Evolutionary conservation across 2,113 vertebrate genomes (phyloP).

Genomic region (Mormyrus lacerda): DNA sequence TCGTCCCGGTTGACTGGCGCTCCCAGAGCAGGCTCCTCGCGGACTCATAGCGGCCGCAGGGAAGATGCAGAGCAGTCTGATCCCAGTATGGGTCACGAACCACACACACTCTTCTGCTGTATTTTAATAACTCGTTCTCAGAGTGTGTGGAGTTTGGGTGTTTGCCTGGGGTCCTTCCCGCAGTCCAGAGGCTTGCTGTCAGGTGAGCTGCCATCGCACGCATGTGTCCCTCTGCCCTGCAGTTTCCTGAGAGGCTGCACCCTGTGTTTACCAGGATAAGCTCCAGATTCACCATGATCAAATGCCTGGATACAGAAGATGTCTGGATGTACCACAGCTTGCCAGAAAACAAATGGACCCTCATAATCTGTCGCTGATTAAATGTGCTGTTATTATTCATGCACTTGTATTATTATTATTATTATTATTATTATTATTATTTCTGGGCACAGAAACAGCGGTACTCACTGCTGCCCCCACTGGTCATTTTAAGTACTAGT

Average conservation of each 20-base stretch:
- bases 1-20: constrained; percentile 33
- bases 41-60: not conserved
- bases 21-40: not conserved
- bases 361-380: not conserved
- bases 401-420: not conserved
- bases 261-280: not conserved
- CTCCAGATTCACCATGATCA: not conserved
- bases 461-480: not conserved
- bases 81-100: not conserved
- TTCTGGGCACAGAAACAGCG: not conserved
- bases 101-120: not conserved
- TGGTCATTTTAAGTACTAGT: not conserved
- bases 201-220: not conserved
- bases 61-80: not conserved
- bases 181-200: not conserved
- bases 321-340: not conserved
- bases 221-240: not conserved
- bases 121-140: not conserved
- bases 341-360: not conserved
- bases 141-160: not conserved
- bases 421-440: not conserved
- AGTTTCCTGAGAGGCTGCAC: not conserved
- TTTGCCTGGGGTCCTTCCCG: not conserved
- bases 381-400: not conserved
- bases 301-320: not conserved